A percentile compares a stretch with the other conserved stretches of the same genome.
These are phyloP conservation scores for Semibalanus balanoides DNA, from an alignment of 1,140 invertebrate species.

Conservation along the genomic window DNA sequence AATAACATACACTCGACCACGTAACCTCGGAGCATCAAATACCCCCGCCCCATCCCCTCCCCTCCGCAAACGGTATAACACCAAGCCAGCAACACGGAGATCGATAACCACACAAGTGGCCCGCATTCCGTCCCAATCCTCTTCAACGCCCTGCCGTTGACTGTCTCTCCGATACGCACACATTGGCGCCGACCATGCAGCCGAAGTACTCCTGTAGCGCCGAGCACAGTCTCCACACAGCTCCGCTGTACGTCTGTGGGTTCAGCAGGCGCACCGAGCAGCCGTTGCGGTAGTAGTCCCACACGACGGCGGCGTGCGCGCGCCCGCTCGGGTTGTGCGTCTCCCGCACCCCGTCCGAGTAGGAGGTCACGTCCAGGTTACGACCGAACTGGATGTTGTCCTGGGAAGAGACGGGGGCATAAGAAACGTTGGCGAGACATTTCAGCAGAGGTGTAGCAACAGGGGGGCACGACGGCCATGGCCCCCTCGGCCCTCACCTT, in stretches of 20 bases:
- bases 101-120: too few species aligned
- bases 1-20: too few species aligned
- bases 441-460: too few species aligned
- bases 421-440: too few species aligned
- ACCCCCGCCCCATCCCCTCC: not conserved
- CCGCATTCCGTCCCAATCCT: too few species aligned
- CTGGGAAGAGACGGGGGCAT: constrained; percentile 17
- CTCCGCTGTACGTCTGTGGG: constrained; percentile 70
- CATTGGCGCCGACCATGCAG: constrained; percentile 85
- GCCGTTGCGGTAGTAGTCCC: constrained; percentile 80
- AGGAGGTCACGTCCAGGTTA: constrained; percentile 83
- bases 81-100: not conserved
- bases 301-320: constrained; percentile 58
- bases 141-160: not conserved
- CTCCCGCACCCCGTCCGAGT: constrained; percentile 57
- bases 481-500: too few species aligned
- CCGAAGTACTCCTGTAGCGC: constrained; percentile 85
- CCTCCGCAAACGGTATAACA: too few species aligned
- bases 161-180: constrained; percentile 31
- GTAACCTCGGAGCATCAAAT: too few species aligned
- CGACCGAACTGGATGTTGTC: constrained; percentile 55
- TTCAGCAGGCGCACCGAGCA: constrained; percentile 85
- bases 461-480: too few species aligned
- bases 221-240: constrained; percentile 45
- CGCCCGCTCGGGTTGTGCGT: constrained; percentile 71